Conservation (phyloP, 2,113 vertebrate species). For the Cyphomyrus plagiostoma region DNA sequence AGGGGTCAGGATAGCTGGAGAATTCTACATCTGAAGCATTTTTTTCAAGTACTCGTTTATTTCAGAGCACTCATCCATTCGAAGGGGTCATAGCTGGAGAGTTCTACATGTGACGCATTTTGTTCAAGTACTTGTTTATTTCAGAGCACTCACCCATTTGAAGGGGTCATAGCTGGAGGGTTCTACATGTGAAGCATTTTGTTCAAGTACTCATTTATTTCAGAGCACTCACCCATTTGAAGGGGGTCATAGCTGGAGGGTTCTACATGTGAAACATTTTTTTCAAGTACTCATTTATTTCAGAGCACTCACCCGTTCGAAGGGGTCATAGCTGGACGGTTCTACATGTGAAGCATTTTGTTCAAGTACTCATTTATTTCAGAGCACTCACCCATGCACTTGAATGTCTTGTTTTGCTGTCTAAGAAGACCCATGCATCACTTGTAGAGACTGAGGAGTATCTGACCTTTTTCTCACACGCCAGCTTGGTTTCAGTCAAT, state of each 20-base stretch:
- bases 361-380: background rate
- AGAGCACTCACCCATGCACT: background rate
- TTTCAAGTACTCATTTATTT: background rate
- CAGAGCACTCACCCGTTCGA: background rate
- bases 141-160: background rate
- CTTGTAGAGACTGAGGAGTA: background rate
- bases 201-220: background rate
- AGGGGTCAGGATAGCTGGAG: background rate
- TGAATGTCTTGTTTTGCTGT: background rate
- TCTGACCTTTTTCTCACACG: background rate
- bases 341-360: background rate
- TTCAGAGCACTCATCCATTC: background rate
- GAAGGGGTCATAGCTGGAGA: background rate
- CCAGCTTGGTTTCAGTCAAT: constrained; percentile 29
- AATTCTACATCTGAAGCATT: background rate
- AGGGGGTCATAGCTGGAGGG: background rate
- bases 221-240: background rate
- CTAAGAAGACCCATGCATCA: background rate
- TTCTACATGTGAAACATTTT: background rate
- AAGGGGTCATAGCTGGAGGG: background rate
- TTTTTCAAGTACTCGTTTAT: background rate
- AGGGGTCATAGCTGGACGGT: background rate
- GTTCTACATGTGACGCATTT: background rate
- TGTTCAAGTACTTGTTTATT: background rate
- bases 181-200: background rate